Conservation (phyloP, 2,113 vertebrate species). For the Hyaena hyaena region DNA sequence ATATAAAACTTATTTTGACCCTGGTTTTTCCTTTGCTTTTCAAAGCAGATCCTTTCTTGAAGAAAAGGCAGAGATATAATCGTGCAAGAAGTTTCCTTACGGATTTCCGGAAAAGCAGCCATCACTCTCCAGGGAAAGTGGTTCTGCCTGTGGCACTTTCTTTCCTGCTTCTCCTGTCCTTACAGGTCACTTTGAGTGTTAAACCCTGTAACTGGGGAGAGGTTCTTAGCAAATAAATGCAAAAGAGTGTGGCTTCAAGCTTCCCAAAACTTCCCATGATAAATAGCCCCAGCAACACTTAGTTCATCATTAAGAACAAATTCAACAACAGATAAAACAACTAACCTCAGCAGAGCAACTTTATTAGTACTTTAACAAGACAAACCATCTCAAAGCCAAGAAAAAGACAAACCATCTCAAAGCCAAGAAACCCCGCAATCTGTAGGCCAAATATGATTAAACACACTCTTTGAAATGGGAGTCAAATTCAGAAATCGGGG, state of each 20-base stretch:
- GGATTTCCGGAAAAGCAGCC: not conserved
- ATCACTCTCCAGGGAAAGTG: not conserved
- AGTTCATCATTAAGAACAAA: not conserved
- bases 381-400: not conserved
- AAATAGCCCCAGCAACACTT: not conserved
- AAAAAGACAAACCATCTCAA: not conserved
- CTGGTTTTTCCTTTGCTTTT: not conserved
- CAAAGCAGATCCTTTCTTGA: not conserved
- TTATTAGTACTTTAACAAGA: not conserved
- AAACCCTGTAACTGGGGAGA: not conserved
- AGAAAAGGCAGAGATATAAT: not conserved
- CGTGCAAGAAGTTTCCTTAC: not conserved
- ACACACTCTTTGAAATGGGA: not conserved
- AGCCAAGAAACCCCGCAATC: not conserved
- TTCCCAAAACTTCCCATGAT: not conserved
- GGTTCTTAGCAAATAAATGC: not conserved
- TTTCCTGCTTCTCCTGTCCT: not conserved
- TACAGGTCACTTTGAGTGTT: not conserved
- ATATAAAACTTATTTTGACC: not conserved
- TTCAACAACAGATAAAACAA: not conserved
- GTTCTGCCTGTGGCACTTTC: not conserved
- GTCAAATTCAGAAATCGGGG: not conserved
- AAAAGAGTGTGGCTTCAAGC: not conserved
- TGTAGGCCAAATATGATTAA: not conserved
- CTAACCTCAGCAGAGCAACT: not conserved